These are phyloP conservation scores for Epirrita christyi DNA, from an alignment of 2,888 invertebrate genomes.

Conservation along the genomic window DNA sequence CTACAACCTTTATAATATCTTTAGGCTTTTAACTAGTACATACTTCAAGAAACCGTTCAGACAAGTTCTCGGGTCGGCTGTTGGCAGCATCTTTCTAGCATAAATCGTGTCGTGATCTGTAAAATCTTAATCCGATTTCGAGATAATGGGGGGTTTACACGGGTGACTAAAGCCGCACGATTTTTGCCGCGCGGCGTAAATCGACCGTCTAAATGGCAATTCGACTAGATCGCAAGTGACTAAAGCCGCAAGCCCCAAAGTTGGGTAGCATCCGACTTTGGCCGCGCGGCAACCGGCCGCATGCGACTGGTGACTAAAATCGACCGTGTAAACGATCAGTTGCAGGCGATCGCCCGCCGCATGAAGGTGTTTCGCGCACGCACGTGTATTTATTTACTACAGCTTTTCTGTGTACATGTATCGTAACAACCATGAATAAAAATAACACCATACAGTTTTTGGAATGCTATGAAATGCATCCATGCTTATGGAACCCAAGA, in stretches of 20 bases:
- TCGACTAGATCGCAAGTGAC: conserved; percentile 42
- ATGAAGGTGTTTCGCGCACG: conserved; percentile 32
- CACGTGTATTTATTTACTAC: conserved; percentile 37
- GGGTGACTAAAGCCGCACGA: conserved; percentile 48
- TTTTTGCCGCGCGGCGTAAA: conserved; percentile 22
- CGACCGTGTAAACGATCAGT: conserved; percentile 36
- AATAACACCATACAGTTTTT: conserved; percentile 25
- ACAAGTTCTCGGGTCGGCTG: too few species aligned
- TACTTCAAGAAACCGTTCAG: too few species aligned
- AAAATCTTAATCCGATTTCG: neutral
- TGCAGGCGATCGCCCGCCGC: conserved; percentile 23
- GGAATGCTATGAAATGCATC: conserved; percentile 1
- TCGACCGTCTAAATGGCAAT: conserved; percentile 23
- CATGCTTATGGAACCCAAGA: conserved; percentile 1
- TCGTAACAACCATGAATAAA: conserved; percentile 40
- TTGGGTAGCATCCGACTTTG: conserved; percentile 52
- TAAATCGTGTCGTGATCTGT: neutral
- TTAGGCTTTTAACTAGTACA: too few species aligned
- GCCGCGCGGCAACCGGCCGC: conserved; percentile 48
- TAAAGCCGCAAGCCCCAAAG: conserved; percentile 53
- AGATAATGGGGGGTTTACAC: conserved; percentile 40
- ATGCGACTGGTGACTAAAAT: conserved; percentile 59
- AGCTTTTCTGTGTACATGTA: conserved; percentile 22
- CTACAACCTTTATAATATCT: too few species aligned
- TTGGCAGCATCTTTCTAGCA: too few species aligned